Conservation (phyloP, 2,113 vertebrate species). For the Marmota flaviventris region DNA sequence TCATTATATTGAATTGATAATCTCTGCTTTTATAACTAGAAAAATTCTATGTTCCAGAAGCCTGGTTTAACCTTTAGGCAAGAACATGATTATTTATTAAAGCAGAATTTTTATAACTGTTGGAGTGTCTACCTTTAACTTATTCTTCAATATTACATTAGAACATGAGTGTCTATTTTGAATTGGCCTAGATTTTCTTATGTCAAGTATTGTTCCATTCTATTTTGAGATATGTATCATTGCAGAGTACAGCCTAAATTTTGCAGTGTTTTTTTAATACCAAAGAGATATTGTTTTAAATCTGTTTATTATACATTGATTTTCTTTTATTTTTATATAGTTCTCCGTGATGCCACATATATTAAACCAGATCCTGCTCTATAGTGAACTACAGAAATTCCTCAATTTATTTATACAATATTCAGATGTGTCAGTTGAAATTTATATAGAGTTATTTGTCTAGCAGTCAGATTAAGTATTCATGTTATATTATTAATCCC, state of each 20-base stretch:
- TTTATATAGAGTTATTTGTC: neutral
- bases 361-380: neutral
- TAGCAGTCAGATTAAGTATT: neutral
- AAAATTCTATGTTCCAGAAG: neutral
- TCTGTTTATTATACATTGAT: neutral
- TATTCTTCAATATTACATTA: neutral
- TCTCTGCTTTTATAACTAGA: neutral
- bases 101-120: neutral
- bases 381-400: neutral
- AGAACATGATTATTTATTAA: neutral
- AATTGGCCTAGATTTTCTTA: neutral
- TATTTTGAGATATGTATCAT: neutral
- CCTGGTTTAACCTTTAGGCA: constrained; percentile 7
- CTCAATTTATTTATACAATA: neutral
- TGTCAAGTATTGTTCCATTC: neutral
- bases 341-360: neutral
- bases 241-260: neutral
- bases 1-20: constrained; percentile 39
- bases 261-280: neutral
- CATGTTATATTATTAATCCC: neutral
- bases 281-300: neutral
- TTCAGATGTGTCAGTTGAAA: neutral
- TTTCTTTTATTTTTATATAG: neutral
- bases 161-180: neutral
- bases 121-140: neutral